Conservation (phyloP, 53 echinoderm and acorn worm genomes). For the Zoroaster sp. region DNA sequence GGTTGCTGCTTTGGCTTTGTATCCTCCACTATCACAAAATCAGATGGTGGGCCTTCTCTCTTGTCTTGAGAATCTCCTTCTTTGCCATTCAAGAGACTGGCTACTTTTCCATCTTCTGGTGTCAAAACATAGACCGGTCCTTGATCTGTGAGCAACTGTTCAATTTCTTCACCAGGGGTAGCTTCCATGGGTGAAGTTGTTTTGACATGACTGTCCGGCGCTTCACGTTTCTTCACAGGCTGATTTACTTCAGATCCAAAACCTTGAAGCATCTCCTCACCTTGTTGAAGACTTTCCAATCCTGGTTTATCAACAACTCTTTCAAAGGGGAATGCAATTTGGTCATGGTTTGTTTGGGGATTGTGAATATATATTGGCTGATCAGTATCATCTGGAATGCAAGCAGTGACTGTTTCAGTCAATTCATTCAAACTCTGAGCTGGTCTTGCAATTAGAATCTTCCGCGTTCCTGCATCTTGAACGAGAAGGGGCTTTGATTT, state of each 20-base stretch:
- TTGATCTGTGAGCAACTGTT: constrained; percentile 77
- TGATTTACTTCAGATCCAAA: background rate
- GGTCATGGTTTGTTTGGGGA: background rate
- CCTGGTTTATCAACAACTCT: background rate
- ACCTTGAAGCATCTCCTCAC: background rate
- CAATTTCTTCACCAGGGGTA: background rate
- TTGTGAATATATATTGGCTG: background rate
- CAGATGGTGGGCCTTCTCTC: constrained; percentile 14
- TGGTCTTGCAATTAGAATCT: constrained; percentile 30
- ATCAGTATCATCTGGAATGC: constrained; percentile 19
- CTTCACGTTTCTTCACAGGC: background rate
- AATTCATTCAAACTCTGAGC: constrained; percentile 40
- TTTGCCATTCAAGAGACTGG: background rate
- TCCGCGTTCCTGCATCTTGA: constrained; percentile 16
- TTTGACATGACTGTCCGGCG: background rate
- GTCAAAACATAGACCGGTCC: constrained; percentile 84
- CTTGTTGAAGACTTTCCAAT: background rate
- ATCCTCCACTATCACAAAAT: constrained; percentile 3
- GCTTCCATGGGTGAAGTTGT: background rate
- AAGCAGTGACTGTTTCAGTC: background rate
- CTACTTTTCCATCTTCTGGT: constrained; percentile 9
- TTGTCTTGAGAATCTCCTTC: constrained; percentile 41
- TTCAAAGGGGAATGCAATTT: constrained; percentile 28
- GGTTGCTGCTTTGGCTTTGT: constrained; percentile 22
- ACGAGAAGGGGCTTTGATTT: constrained; percentile 17